These are phyloP conservation scores for Ceuthmochares aereus DNA, from an alignment of 2,113 vertebrate genomes.

Conservation along the genomic window DNA sequence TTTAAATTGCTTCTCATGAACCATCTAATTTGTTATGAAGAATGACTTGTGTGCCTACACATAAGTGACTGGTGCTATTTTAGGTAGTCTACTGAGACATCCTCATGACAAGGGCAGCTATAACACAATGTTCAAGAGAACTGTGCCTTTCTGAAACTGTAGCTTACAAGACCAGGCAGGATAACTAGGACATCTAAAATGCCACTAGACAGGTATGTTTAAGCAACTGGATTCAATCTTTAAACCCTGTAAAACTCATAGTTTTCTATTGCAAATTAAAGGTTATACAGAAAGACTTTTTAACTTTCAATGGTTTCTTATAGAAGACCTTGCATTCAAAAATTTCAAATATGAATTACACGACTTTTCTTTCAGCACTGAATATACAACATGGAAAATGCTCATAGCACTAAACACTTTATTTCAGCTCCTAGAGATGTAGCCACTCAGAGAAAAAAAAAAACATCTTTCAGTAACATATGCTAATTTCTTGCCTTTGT, in stretches of 20 bases:
- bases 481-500: not conserved
- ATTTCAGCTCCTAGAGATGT: not conserved
- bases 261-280: not conserved
- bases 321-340: not conserved
- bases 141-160: not conserved
- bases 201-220: not conserved
- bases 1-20: slow-evolving; percentile 50
- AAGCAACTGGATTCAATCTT: not conserved
- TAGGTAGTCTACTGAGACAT: slow-evolving; percentile 19
- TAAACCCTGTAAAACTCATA: not conserved
- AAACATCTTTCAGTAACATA: not conserved
- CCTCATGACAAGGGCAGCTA: slow-evolving; percentile 24
- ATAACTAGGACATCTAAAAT: slow-evolving; percentile 2
- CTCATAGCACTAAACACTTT: not conserved
- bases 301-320: not conserved
- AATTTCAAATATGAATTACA: not conserved
- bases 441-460: not conserved
- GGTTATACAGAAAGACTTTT: not conserved
- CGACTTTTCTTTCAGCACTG: not conserved
- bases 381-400: not conserved
- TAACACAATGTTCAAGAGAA: slow-evolving; percentile 7
- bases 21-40: slow-evolving; percentile 24
- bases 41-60: slow-evolving; percentile 4
- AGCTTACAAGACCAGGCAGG: not conserved
- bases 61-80: slow-evolving; percentile 48